These are phyloP conservation scores for Mola mola DNA, from an alignment of 2,113 vertebrate genomes.

Conservation along the genomic window DNA sequence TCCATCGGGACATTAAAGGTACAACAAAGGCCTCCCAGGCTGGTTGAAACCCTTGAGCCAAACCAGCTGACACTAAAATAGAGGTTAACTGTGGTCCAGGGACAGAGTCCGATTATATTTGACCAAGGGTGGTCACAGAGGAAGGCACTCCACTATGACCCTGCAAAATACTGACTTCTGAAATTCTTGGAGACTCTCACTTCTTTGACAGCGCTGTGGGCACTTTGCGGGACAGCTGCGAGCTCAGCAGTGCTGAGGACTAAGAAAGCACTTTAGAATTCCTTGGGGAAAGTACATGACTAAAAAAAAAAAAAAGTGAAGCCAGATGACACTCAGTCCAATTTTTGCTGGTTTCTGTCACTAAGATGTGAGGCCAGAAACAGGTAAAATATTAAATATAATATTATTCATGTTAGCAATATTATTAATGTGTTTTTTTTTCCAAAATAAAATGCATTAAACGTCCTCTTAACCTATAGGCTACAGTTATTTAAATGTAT, in stretches of 20 bases:
- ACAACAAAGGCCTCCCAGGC: no score
- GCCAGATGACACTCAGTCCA: no score
- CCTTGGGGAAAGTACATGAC: conserved; percentile 48
- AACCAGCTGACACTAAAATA: no score
- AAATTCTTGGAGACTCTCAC: conserved; percentile 53
- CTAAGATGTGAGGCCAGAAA: conserved; percentile 24
- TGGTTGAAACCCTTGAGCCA: no score
- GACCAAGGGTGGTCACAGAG: neutral
- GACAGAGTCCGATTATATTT: no score
- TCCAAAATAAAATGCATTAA: neutral
- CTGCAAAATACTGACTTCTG: conserved; percentile 36
- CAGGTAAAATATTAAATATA: no score
- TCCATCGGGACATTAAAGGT: neutral
- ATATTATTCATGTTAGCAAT: no score
- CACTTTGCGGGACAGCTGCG: conserved; percentile 46
- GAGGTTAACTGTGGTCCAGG: no score
- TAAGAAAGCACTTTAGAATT: conserved; percentile 63
- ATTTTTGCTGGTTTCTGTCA: conserved; percentile 23
- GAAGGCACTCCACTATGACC: conserved; percentile 35
- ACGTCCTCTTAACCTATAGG: neutral
- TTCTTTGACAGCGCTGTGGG: conserved; percentile 55
- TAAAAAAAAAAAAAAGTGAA: conserved; percentile 71
- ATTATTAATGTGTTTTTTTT: neutral
- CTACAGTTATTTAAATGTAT: neutral
- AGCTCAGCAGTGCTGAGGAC: conserved; percentile 59